These are phyloP conservation scores for Sebastes itinus DNA, from an alignment of 2,797 vertebrate species.

Conservation along the genomic window DNA sequence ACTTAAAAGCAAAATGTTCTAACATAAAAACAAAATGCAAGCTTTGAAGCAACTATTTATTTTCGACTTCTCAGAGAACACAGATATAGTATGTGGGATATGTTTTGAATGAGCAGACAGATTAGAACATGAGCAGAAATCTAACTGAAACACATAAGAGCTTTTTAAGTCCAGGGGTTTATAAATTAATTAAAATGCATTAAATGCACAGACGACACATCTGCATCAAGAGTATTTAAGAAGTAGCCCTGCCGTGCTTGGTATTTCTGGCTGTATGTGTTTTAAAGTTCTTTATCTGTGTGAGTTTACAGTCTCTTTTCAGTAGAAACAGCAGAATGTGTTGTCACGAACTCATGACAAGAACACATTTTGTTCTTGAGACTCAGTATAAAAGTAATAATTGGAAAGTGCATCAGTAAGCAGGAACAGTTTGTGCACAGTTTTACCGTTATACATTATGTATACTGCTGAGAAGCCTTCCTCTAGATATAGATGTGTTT, in stretches of 20 bases:
- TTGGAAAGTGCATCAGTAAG: background rate
- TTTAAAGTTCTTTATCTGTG: background rate
- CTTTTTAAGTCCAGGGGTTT: background rate
- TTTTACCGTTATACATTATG: background rate
- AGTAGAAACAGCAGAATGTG: background rate
- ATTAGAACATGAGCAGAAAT: background rate
- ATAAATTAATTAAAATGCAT: background rate
- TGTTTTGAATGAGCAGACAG: background rate
- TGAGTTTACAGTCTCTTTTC: background rate
- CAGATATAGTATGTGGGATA: background rate
- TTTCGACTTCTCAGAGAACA: background rate
- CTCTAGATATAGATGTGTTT: background rate
- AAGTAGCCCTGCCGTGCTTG: background rate
- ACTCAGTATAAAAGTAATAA: background rate
- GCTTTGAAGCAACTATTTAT: background rate
- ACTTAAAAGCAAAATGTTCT: too few species aligned
- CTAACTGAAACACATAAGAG: background rate
- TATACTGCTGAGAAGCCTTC: background rate
- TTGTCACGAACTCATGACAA: background rate
- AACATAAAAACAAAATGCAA: too few species aligned
- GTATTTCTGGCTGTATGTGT: background rate
- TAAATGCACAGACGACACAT: background rate
- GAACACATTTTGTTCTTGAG: background rate
- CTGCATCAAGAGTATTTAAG: background rate
- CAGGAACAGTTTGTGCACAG: background rate